Evolutionary conservation across 1,140 invertebrate genomes (phyloP), one percentile per base, ranked within the genome.

Genomic region (Drosophila varians): DNA sequence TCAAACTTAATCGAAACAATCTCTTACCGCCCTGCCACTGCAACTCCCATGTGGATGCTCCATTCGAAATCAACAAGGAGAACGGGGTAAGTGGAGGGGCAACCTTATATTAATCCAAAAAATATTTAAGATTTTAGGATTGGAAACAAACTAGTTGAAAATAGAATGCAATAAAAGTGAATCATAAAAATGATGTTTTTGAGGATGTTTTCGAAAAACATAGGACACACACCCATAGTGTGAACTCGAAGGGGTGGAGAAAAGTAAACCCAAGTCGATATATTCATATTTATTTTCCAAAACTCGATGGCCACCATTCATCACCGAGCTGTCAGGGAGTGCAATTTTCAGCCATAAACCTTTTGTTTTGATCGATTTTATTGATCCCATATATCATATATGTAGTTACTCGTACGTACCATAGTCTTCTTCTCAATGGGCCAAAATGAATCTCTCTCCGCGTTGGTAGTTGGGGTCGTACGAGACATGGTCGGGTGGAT

Each of bases 71-170:
- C 40, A 57, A 58, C 45, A 58, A 47, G 53, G 71, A 82, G 38
- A 79, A 74, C 61, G 74, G 87, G 71, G 89, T 90, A 60, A 89
- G 89, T 78, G 8, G 6, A n/a, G 12, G 28, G 9, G 9, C n/a
- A 31, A 11, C 2, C 11, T 31, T 31, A 31, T 31, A 31, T n/a
- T 31, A 31, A 31, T 11, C 28, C 9, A 21, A 21, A 21, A n/a
- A n/a, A n/a, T n/a, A n/a, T n/a, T n/a, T n/a, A n/a, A n/a, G n/a
- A n/a, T n/a, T n/a, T n/a, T n/a, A n/a, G n/a, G n/a, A n/a, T n/a
- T n/a, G n/a, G n/a, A 38, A 38, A 16, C 36, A 38, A 16, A 38
- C 12, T 14, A 16, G 12, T 12, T 8, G 12, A 38, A 38, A 42
- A 42, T 42, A 42, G 16, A 42, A 19, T 9, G 5, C 1, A 42